A percentile compares a stretch with the other conserved stretches of the same genome.
Evolutionary conservation across 2,113 vertebrate genomes (phyloP).

Genomic region (Lampris megalopsis): DNA sequence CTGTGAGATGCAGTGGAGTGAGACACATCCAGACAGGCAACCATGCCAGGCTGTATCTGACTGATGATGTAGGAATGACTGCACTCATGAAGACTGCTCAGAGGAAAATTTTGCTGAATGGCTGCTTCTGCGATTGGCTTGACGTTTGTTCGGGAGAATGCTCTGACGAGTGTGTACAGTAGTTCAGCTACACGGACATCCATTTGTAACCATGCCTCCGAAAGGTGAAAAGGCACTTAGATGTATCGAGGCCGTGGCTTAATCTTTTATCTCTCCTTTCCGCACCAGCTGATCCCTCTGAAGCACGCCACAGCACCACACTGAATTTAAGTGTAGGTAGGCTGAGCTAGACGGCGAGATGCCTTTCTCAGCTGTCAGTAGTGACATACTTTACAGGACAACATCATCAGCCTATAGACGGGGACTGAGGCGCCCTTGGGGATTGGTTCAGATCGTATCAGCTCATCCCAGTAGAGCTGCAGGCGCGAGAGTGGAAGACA

Average conservation of each 20-base stretch:
- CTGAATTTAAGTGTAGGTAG: not conserved
- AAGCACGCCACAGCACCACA: constrained; percentile 14
- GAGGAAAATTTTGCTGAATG: not conserved
- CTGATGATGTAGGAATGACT: no score
- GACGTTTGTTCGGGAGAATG: not conserved
- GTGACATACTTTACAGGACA: constrained; percentile 21
- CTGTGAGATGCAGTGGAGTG: constrained; percentile 9
- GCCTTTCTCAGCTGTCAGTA: constrained; percentile 11
- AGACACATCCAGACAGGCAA: not conserved
- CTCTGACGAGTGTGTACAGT: not conserved
- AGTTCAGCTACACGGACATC: not conserved
- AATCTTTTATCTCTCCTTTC: not conserved
- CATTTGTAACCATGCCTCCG: not conserved
- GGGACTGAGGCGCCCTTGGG: constrained; percentile 5
- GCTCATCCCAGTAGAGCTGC: constrained; percentile 27
- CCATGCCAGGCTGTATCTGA: no score
- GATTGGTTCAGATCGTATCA: constrained; percentile 20
- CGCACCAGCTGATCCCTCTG: not conserved
- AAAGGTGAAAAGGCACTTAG: not conserved
- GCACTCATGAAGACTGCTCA: not conserved
- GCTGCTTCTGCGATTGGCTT: not conserved
- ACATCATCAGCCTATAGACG: constrained; percentile 8
- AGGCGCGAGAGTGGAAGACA: not conserved
- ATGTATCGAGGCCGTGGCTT: not conserved
- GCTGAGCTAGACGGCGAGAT: constrained; percentile 4